Evolutionary conservation across 53 echinoderm and acorn worm species (phyloP).

Genomic region (Apostichopus leukothele): DNA sequence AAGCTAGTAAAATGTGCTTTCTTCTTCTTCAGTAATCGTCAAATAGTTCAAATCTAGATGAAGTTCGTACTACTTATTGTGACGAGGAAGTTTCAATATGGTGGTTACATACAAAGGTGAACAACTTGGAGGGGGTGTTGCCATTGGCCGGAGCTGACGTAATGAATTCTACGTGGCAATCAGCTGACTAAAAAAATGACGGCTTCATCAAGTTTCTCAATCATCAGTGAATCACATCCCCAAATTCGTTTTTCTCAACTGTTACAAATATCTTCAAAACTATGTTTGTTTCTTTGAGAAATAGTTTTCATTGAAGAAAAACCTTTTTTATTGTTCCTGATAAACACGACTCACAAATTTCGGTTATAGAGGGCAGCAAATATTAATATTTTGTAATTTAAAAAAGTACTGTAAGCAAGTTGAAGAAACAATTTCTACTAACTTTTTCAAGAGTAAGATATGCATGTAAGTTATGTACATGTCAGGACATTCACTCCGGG

Average conservation of each 20-base stretch:
- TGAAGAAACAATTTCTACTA: too few relatives aligned
- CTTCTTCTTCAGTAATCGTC: constrained; percentile 49
- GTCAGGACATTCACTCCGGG: too few relatives aligned
- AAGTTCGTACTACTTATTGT: constrained; percentile 35
- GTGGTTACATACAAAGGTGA: constrained; percentile 67
- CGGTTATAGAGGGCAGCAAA: neutral
- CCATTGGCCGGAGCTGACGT: constrained; percentile 98
- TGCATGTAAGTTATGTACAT: too few relatives aligned
- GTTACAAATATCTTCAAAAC: neutral
- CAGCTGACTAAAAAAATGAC: constrained; percentile 77
- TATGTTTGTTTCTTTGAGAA: too few relatives aligned
- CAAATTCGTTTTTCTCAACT: neutral
- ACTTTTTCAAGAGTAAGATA: too few relatives aligned
- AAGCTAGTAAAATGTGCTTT: constrained; percentile 18
- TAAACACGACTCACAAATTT: too few relatives aligned
- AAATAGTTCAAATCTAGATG: constrained; percentile 45
- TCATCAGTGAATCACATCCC: neutral
- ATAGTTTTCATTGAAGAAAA: too few relatives aligned
- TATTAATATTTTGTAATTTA: too few relatives aligned
- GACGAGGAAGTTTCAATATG: constrained; percentile 99
- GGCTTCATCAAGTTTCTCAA: constrained; percentile 2
- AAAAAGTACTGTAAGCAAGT: too few relatives aligned
- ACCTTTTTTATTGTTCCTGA: too few relatives aligned
- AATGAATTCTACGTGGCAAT: constrained; percentile 98
- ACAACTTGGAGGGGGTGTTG: constrained; percentile 88